A percentile compares a stretch with the other conserved stretches of the same genome.
These are phyloP conservation scores for Himantopus leucocephalus DNA, from an alignment of 2,113 vertebrate species.

Conservation along the genomic window DNA sequence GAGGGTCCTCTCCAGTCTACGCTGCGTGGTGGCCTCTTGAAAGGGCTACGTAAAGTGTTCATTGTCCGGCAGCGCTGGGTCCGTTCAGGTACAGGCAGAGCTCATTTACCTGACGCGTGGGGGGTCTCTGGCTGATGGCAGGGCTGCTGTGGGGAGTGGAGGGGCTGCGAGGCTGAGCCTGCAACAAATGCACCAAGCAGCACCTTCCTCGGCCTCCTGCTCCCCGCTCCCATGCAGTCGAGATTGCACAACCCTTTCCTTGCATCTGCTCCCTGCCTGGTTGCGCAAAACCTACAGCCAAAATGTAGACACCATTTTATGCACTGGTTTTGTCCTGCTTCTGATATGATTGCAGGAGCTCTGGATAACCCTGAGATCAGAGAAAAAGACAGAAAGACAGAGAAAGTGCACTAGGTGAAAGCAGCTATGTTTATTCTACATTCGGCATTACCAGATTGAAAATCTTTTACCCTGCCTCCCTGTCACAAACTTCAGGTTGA, in stretches of 20 bases:
- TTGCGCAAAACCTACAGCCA: not conserved
- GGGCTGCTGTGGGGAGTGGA: not conserved
- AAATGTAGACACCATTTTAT: not conserved
- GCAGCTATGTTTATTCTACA: not conserved
- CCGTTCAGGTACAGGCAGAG: not conserved
- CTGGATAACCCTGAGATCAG: not conserved
- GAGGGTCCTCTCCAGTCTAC: not conserved
- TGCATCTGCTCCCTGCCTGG: not conserved
- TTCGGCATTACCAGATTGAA: not conserved
- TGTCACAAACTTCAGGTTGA: not conserved
- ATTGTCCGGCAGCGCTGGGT: accelerated
- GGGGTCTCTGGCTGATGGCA: not conserved
- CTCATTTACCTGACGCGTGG: not conserved
- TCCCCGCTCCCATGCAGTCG: accelerated
- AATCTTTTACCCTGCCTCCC: not conserved
- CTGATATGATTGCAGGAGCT: not conserved
- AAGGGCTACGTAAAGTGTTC: not conserved
- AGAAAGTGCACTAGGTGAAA: not conserved
- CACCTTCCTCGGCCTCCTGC: not conserved
- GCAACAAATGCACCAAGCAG: not conserved
- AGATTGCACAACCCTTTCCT: not conserved
- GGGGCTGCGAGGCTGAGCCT: not conserved
- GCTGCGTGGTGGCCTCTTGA: not conserved
- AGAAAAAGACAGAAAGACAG: not conserved
- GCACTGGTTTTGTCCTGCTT: not conserved